Conservation (phyloP, 2,113 vertebrate genomes). For the Oenanthe melanoleuca region DNA sequence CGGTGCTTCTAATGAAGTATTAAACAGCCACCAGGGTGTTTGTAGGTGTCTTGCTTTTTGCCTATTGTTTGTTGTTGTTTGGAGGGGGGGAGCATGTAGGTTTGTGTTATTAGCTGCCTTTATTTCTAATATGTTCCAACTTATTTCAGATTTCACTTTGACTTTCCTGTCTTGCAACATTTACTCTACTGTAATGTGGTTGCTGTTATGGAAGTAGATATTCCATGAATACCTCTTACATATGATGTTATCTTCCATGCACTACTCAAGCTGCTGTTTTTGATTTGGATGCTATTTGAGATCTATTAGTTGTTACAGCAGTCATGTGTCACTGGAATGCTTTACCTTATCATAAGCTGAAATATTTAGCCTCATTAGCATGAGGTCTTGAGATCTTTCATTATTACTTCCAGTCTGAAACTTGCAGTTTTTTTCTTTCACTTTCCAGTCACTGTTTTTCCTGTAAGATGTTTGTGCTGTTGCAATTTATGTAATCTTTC, state of each 20-base stretch:
- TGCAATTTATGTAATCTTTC: neutral
- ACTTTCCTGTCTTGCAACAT: neutral
- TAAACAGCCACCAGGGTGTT: neutral
- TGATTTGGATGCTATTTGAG: neutral
- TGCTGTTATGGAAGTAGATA: neutral
- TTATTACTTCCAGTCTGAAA: neutral
- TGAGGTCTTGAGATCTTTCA: neutral
- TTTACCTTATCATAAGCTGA: neutral
- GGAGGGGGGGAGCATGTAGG: accelerated
- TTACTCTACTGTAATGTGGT: neutral
- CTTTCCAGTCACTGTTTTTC: neutral
- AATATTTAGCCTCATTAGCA: neutral
- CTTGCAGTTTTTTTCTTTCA: neutral
- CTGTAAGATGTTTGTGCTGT: neutral
- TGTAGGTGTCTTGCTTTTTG: neutral
- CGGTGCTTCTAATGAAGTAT: neutral
- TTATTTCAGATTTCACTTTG: neutral
- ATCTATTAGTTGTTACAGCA: neutral
- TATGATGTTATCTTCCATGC: neutral
- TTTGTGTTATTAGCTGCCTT: neutral
- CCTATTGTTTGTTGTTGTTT: neutral
- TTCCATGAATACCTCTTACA: neutral
- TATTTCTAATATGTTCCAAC: neutral
- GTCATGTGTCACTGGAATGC: neutral
- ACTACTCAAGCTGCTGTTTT: neutral